Conservation (phyloP, 1,140 invertebrate genomes). For the Drosophila chauvacae region DNA sequence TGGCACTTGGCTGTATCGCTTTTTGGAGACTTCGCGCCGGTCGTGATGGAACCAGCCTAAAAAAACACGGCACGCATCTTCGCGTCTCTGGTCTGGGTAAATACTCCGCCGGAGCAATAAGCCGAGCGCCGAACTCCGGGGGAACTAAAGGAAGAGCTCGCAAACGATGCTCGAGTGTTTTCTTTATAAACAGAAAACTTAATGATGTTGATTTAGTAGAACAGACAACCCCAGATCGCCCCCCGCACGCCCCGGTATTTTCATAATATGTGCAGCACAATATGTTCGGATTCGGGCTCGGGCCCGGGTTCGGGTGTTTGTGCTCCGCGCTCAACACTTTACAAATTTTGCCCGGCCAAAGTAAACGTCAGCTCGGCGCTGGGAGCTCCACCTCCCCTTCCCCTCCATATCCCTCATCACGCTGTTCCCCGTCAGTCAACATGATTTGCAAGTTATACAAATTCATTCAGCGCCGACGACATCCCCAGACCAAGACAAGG, state of each 20-base stretch:
- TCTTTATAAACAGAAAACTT: constrained; percentile 83
- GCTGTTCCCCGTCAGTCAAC: constrained; percentile 66
- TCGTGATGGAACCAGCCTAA: constrained; percentile 56
- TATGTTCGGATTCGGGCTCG: constrained; percentile 52
- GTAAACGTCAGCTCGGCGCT: constrained; percentile 36
- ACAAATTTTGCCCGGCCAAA: constrained; percentile 56
- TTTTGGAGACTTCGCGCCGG: constrained; percentile 45
- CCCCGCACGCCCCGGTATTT: constrained; percentile 39
- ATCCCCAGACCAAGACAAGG: constrained; percentile 14
- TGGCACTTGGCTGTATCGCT: constrained; percentile 60
- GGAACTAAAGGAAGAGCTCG: constrained; percentile 54
- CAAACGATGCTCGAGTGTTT: constrained; percentile 74
- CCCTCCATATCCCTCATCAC: constrained; percentile 16
- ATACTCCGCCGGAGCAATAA: constrained; percentile 67
- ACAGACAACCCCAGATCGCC: constrained; percentile 50
- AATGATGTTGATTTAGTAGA: constrained; percentile 82
- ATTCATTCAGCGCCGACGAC: constrained; percentile 66
- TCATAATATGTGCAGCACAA: constrained; percentile 71
- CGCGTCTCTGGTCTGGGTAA: constrained; percentile 67
- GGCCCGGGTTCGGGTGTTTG: constrained; percentile 54
- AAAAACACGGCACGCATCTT: constrained; percentile 72
- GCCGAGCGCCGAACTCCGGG: constrained; percentile 38
- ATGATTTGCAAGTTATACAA: constrained; percentile 81
- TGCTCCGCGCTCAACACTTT: constrained; percentile 63
- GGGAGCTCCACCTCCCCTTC: not conserved